phyloP scores from a whole-genome alignment of 2,888 invertebrate species.

The Sarcophaga subvicina region DNA sequence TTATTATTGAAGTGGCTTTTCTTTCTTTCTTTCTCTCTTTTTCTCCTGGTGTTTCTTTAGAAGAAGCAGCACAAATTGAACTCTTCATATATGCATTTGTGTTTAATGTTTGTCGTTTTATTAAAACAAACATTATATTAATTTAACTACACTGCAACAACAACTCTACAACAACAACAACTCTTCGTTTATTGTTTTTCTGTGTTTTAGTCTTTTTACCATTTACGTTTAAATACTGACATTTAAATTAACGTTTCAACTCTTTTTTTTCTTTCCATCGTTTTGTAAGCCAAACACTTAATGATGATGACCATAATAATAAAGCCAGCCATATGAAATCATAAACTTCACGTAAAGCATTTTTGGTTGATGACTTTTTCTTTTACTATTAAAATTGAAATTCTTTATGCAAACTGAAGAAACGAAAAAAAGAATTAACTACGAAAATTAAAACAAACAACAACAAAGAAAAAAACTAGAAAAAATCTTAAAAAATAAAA shows the following conservation, averaged over 20 bases:
- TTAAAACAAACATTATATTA: slow-evolving; percentile 62
- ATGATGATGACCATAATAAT: slow-evolving; percentile 66
- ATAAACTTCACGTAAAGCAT: neutral
- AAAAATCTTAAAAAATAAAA: no score
- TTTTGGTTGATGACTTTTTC: neutral
- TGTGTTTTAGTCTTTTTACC: neutral
- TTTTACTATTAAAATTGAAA: neutral
- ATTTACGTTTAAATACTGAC: slow-evolving; percentile 34
- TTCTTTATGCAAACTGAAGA: neutral
- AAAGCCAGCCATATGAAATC: neutral
- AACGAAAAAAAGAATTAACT: neutral
- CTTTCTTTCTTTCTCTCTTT: neutral
- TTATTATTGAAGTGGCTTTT: slow-evolving; percentile 44
- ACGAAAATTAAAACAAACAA: neutral
- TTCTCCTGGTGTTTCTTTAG: no score
- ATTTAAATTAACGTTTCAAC: slow-evolving; percentile 10
- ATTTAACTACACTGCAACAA: slow-evolving; percentile 44
- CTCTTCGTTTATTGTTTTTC: neutral
- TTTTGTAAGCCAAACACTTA: slow-evolving; percentile 39
- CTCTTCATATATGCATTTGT: neutral
- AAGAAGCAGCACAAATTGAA: neutral
- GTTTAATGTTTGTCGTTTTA: slow-evolving; percentile 59
- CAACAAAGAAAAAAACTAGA: no score
- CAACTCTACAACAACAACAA: slow-evolving; percentile 18
- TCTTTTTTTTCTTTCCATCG: slow-evolving; percentile 20